Conservation (phyloP, 92 coral and sea anemone genomes). For the Meandrina meandrites region DNA sequence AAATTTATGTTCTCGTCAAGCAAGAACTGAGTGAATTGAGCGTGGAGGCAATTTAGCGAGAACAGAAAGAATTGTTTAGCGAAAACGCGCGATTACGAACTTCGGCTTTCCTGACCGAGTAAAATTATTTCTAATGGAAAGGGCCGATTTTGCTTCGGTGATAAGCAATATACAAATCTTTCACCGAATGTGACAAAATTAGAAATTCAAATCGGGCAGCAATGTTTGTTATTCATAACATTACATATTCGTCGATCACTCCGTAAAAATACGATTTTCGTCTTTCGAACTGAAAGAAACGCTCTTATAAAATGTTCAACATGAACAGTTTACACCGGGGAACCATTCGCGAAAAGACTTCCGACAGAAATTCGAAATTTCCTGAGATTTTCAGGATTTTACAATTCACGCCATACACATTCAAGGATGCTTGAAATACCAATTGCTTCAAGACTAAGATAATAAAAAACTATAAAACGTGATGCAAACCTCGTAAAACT, state of each 20-base stretch:
- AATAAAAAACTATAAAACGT: constrained; percentile 44
- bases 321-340: neutral
- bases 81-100: neutral
- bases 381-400: constrained; percentile 37
- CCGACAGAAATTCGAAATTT: constrained; percentile 14
- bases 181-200: constrained; percentile 76
- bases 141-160: constrained; percentile 29
- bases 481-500: constrained; percentile 31
- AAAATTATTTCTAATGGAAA: neutral
- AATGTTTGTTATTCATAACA: constrained; percentile 84
- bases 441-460: constrained; percentile 42
- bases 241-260: constrained; percentile 61
- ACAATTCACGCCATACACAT: constrained; percentile 49
- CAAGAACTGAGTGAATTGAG: neutral
- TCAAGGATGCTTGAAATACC: constrained; percentile 56
- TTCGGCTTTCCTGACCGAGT: neutral
- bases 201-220: constrained; percentile 76
- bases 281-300: constrained; percentile 18
- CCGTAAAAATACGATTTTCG: constrained; percentile 72
- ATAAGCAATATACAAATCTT: constrained; percentile 54
- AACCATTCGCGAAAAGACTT: neutral
- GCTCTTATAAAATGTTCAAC: neutral
- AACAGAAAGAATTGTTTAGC: neutral
- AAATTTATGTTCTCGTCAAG: neutral
- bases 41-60: neutral